Evolutionary conservation across 1,140 invertebrate genomes (phyloP).

Genomic region (Drosophila nasuta): DNA sequence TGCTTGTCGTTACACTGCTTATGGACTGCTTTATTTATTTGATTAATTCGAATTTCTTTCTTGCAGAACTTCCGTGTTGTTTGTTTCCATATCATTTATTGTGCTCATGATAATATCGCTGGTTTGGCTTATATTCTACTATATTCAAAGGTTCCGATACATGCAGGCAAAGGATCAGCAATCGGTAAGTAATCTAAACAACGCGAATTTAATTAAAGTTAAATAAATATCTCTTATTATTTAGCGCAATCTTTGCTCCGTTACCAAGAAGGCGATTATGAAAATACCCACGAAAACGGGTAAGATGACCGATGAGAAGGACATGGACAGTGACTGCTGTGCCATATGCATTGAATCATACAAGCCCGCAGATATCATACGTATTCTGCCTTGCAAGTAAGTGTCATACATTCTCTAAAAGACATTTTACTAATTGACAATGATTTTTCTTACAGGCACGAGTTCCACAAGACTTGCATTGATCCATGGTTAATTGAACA

Average conservation of each 20-base stretch:
- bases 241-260: constrained; percentile 93
- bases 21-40: not conserved
- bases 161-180: constrained; percentile 94
- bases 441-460: constrained; percentile 88
- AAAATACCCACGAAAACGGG: constrained; percentile 95
- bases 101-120: constrained; percentile 97
- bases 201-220: not conserved
- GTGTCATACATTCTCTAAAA: constrained; percentile 39
- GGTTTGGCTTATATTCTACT: constrained; percentile 97
- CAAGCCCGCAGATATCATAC: constrained; percentile 92
- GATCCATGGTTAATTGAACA: constrained; percentile 97
- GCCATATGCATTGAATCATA: constrained; percentile 97
- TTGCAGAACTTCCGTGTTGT: constrained; percentile 94
- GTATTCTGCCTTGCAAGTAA: constrained; percentile 95
- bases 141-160: constrained; percentile 96
- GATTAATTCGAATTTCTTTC: constrained; percentile 23
- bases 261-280: constrained; percentile 95
- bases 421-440: not conserved
- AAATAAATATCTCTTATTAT: constrained; percentile 17
- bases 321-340: constrained; percentile 94
- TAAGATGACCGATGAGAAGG: constrained; percentile 92
- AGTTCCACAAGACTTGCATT: constrained; percentile 97
- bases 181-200: constrained; percentile 56
- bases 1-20: not conserved
- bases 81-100: constrained; percentile 97